These are phyloP conservation scores for Metaphire vulgaris DNA, from an alignment of 1,140 invertebrate species.

Conservation along the genomic window DNA sequence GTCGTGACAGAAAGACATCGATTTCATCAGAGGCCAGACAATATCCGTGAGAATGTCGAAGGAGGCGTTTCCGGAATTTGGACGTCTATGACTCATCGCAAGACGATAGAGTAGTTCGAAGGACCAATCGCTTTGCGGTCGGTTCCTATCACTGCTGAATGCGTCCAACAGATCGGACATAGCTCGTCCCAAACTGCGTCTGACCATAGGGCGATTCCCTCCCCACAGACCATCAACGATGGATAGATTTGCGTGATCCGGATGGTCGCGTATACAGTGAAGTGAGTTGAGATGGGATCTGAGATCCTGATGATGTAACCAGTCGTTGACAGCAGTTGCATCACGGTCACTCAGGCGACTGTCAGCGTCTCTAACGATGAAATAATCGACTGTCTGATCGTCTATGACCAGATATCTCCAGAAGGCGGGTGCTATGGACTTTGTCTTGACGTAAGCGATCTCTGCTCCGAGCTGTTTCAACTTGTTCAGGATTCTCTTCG, in stretches of 20 bases:
- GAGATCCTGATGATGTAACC: conserved; percentile 27
- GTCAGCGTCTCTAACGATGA: conserved; percentile 41
- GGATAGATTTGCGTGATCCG: conserved; percentile 19
- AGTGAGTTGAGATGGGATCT: conserved; percentile 9
- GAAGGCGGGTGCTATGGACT: conserved; percentile 1
- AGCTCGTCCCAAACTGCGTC: neutral
- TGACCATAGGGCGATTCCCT: neutral
- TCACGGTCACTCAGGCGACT: conserved; percentile 36
- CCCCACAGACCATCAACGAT: conserved; percentile 17
- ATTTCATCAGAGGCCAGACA: conserved; percentile 2
- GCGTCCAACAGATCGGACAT: neutral
- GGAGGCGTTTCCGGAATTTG: neutral
- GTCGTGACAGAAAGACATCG: conserved; percentile 9
- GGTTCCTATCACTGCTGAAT: neutral
- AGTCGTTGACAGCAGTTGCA: conserved; percentile 39
- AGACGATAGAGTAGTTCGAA: neutral
- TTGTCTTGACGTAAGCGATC: conserved; percentile 16
- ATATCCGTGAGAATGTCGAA: neutral
- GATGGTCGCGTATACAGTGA: conserved; percentile 44
- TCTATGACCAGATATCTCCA: conserved; percentile 42
- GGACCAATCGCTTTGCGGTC: too few relatives aligned
- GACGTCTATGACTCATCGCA: neutral
- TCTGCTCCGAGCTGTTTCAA: conserved; percentile 10
- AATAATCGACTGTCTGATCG: conserved; percentile 41
- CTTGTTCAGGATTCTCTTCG: conserved; percentile 5